Percentiles rank a stretch among this genome's conserved stretches.
Conservation (phyloP, 1,140 invertebrate genomes). For the Drosophila elegans region DNA sequence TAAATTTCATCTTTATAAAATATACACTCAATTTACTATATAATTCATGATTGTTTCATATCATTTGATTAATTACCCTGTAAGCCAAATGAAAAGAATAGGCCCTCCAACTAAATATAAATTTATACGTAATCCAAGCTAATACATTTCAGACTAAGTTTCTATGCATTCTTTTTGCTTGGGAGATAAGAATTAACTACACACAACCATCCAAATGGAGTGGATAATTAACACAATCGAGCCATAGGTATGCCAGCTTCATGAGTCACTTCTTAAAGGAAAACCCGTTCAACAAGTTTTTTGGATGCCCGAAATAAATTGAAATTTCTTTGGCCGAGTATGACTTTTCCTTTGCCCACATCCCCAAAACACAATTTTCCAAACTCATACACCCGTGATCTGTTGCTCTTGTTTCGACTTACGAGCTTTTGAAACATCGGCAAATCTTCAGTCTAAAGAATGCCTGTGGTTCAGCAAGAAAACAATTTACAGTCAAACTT, state of each 20-base stretch:
- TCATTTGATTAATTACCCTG: conserved; percentile 3
- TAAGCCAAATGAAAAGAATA: too few species aligned
- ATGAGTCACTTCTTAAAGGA: conserved; percentile 42
- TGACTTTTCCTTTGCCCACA: conserved; percentile 25
- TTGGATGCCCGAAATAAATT: conserved; percentile 27
- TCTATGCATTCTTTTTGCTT: conserved; percentile 10
- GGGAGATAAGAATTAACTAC: conserved; percentile 17
- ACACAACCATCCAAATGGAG: conserved; percentile 14
- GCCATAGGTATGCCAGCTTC: conserved; percentile 20
- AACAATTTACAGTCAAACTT: conserved; percentile 9
- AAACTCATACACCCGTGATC: conserved; percentile 1
- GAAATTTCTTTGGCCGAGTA: conserved; percentile 16
- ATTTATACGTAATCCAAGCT: conserved; percentile 12
- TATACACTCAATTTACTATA: too few species aligned
- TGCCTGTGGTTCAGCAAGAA: conserved; percentile 30
- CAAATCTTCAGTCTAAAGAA: conserved; percentile 19
- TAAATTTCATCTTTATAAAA: too few species aligned
- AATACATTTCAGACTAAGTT: conserved; percentile 6
- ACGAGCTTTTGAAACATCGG: conserved; percentile 26
- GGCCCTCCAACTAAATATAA: conserved; percentile 8
- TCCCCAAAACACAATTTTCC: not conserved
- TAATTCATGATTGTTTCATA: too few species aligned
- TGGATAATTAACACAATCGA: conserved; percentile 42
- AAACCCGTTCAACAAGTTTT: conserved; percentile 44
- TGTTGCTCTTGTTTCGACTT: conserved; percentile 25